Evolutionary conservation across 2,113 vertebrate species (phyloP).

Genomic region (Lepus timidus): DNA sequence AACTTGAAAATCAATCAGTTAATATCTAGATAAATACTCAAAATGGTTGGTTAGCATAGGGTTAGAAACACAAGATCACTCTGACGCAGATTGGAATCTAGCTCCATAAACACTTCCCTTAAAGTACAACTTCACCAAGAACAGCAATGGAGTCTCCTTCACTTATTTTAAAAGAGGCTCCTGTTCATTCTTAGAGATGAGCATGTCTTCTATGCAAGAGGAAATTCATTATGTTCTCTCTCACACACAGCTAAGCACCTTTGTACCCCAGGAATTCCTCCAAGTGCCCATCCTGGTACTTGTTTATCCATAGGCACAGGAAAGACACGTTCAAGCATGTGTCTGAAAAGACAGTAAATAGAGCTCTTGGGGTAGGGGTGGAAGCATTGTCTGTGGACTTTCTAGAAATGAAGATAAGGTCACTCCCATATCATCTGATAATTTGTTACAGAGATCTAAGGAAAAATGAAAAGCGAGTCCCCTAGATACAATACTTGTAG

Average conservation of each 20-base stretch:
- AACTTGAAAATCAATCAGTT: neutral
- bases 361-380: neutral
- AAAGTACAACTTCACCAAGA: neutral
- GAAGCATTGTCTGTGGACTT: neutral
- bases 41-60: neutral
- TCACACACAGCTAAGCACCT: neutral
- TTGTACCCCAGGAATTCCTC: neutral
- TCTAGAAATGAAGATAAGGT: neutral
- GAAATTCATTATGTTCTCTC: neutral
- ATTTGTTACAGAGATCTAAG: neutral
- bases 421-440: neutral
- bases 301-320: neutral
- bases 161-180: neutral
- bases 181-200: neutral
- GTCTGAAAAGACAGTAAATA: neutral
- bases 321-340: neutral
- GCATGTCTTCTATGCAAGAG: neutral
- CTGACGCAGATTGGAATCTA: neutral
- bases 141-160: neutral
- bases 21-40: neutral
- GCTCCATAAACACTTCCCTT: neutral
- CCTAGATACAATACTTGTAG: neutral
- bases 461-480: neutral
- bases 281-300: neutral
- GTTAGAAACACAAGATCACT: conserved; percentile 21